Conservation (phyloP, 2,797 vertebrate species). For the Parambassis ranga region DNA sequence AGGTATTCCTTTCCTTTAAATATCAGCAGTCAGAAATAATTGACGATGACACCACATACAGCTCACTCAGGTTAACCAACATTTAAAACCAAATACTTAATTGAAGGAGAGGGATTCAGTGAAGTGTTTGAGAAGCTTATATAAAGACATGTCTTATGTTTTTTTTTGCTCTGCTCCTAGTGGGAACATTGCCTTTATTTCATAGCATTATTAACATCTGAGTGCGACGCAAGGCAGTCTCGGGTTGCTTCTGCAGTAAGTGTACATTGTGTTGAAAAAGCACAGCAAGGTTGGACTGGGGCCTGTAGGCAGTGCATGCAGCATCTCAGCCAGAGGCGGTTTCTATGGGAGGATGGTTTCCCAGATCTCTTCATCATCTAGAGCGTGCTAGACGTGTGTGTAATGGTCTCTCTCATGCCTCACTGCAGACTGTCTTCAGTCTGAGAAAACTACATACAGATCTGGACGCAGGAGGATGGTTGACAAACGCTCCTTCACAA, state of each 20-base stretch:
- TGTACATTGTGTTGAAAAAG: conserved; percentile 31
- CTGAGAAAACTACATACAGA: conserved; percentile 60
- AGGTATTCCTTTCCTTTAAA: background rate
- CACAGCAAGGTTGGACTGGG: conserved; percentile 14
- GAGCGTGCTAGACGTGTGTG: conserved; percentile 62
- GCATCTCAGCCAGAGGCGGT: conserved; percentile 57
- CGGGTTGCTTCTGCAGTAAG: conserved; percentile 7
- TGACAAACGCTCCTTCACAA: conserved; percentile 47
- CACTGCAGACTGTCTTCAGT: conserved; percentile 60
- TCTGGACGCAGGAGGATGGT: conserved; percentile 46
- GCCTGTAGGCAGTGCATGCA: conserved; percentile 38
- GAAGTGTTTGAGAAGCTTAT: too few species aligned
- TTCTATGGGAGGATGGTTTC: conserved; percentile 67
- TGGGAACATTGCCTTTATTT: background rate
- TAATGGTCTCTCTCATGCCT: conserved; percentile 73
- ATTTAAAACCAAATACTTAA: background rate
- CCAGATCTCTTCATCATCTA: conserved; percentile 76
- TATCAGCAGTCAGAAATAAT: background rate
- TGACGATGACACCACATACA: background rate
- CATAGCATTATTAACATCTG: conserved; percentile 31
- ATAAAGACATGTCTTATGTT: background rate
- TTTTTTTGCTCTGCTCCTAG: background rate
- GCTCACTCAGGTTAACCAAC: background rate
- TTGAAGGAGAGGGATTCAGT: too few species aligned
- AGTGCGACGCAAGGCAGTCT: conserved; percentile 23